Percentiles rank a stretch among this genome's conserved stretches.
phyloP scores from a whole-genome alignment of 2,113 vertebrate species.

The Rousettus leschenaultii region DNA sequence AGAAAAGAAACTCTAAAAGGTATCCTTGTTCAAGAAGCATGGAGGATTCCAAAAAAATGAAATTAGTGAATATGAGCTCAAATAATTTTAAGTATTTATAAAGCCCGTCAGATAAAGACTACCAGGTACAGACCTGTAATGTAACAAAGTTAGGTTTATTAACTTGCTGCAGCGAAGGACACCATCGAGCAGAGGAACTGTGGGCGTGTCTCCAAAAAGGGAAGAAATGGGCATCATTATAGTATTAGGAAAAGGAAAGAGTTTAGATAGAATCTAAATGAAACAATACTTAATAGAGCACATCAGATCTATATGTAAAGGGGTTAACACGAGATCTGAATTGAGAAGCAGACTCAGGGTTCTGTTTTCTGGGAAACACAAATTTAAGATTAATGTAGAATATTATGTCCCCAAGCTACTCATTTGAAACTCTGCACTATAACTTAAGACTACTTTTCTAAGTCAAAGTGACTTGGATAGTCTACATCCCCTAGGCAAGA shows the following conservation, averaged over 20 bases:
- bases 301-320: not conserved
- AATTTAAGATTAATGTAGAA: slow-evolving; percentile 6
- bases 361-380: not conserved
- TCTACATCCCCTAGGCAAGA: not conserved
- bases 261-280: slow-evolving; percentile 10
- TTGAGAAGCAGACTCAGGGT: not conserved
- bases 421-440: not conserved
- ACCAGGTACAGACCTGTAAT: not conserved
- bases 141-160: not conserved
- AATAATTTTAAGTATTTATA: not conserved
- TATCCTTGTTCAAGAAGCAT: not conserved
- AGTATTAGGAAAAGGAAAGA: not conserved
- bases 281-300: not conserved
- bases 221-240: not conserved
- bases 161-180: not conserved
- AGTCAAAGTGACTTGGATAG: not conserved
- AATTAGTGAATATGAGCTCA: not conserved
- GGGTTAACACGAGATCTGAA: not conserved
- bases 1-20: not conserved
- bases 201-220: not conserved
- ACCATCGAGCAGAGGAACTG: not conserved
- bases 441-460: not conserved
- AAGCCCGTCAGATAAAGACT: not conserved
- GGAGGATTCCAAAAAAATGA: not conserved
- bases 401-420: not conserved